These are phyloP conservation scores for Tachystola acroxantha DNA, from an alignment of 2,888 invertebrate species.

Conservation along the genomic window DNA sequence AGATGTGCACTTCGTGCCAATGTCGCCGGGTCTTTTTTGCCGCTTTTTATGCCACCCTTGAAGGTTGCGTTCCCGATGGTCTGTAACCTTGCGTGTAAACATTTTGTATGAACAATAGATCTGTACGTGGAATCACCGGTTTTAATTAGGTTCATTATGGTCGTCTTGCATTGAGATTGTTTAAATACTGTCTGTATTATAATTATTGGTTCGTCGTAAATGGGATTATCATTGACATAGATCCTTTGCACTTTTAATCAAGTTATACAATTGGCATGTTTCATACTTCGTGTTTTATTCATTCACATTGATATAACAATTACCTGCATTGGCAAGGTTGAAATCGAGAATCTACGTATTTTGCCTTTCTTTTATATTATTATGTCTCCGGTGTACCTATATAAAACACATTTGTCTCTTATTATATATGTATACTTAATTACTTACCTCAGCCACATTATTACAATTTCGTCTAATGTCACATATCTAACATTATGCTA, in stretches of 20 bases:
- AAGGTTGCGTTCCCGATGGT: conserved; percentile 60
- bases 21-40: conserved; percentile 53
- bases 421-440: too few species aligned
- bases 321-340: too few species aligned
- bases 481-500: too few species aligned
- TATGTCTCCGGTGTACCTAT: too few species aligned
- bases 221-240: background rate
- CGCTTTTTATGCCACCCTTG: conserved; percentile 56
- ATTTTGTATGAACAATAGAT: conserved; percentile 8
- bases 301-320: too few species aligned
- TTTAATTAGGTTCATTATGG: background rate
- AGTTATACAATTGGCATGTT: too few species aligned
- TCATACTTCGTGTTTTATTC: too few species aligned
- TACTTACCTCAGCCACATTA: too few species aligned
- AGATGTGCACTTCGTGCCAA: conserved; percentile 59
- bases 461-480: too few species aligned
- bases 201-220: background rate
- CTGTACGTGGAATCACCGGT: background rate
- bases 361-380: too few species aligned
- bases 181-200: background rate
- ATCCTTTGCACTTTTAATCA: background rate
- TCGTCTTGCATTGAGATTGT: background rate
- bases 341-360: too few species aligned
- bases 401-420: too few species aligned
- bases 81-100: conserved; percentile 54